Percentiles rank a stretch among this genome's conserved stretches.
These are phyloP conservation scores for Macrobrachium nipponense DNA, from an alignment of 1,140 invertebrate genomes.

Conservation along the genomic window DNA sequence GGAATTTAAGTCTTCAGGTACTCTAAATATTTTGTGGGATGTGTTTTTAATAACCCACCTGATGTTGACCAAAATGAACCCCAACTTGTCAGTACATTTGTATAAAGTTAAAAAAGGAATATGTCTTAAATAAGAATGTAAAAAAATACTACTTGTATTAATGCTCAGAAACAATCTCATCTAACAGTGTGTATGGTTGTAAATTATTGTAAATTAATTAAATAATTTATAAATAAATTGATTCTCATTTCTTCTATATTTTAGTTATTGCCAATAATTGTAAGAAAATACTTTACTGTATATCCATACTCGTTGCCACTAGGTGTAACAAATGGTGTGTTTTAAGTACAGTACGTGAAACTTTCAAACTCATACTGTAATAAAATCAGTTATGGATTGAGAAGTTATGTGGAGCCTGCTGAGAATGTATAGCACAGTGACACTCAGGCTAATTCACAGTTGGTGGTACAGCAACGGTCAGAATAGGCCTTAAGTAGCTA, in stretches of 20 bases:
- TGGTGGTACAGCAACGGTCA: too few relatives aligned
- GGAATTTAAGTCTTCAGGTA: constrained; percentile 59
- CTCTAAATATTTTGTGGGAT: constrained; percentile 57
- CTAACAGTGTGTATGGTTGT: constrained; percentile 64
- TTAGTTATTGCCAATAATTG: constrained; percentile 11
- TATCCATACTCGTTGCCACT: too few relatives aligned
- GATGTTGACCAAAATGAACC: constrained; percentile 53
- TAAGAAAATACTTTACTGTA: too few relatives aligned
- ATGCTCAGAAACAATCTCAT: constrained; percentile 64
- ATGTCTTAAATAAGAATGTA: constrained; percentile 36
- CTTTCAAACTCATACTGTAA: too few relatives aligned
- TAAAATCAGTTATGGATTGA: too few relatives aligned
- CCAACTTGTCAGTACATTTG: constrained; percentile 49
- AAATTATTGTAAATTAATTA: constrained; percentile 65
- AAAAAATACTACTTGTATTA: constrained; percentile 60
- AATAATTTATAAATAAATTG: constrained; percentile 65
- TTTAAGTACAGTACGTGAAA: too few relatives aligned
- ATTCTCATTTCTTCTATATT: constrained; percentile 62
- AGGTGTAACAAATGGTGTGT: too few relatives aligned
- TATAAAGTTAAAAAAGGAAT: constrained; percentile 66
- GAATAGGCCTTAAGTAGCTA: too few relatives aligned
- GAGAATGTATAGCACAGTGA: too few relatives aligned
- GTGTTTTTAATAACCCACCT: constrained; percentile 57
- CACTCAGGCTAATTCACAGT: too few relatives aligned
- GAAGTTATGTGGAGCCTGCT: too few relatives aligned